These are phyloP conservation scores for Tarsius wallacei DNA, from an alignment of 2,797 vertebrate species.

Conservation along the genomic window DNA sequence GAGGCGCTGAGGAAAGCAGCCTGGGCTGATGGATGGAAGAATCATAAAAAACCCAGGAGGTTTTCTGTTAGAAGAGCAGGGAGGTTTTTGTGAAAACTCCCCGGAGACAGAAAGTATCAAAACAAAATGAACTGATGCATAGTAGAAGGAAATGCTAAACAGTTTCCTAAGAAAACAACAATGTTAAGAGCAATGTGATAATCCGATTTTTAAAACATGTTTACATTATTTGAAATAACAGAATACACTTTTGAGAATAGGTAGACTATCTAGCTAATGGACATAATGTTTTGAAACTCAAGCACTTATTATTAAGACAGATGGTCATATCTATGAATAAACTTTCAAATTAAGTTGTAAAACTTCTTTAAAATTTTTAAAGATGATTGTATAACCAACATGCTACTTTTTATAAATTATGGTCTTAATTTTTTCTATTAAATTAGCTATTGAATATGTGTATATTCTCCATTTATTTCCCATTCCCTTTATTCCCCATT, in stretches of 20 bases:
- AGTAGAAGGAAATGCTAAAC: neutral
- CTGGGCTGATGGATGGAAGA: neutral
- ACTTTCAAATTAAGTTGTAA: neutral
- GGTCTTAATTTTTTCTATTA: neutral
- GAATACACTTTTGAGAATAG: neutral
- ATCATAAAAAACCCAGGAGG: neutral
- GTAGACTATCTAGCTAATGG: neutral
- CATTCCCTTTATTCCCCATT: neutral
- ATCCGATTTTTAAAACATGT: no score
- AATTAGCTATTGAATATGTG: neutral
- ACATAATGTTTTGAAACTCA: neutral
- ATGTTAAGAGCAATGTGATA: neutral
- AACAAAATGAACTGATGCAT: neutral
- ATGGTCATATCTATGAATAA: neutral
- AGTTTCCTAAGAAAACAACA: neutral
- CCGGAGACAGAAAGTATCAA: slow-evolving; percentile 11
- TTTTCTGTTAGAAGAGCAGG: neutral
- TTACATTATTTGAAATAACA: neutral
- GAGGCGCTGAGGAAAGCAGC: neutral
- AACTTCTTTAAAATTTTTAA: neutral
- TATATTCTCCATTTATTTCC: neutral
- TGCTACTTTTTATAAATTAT: neutral
- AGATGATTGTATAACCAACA: neutral
- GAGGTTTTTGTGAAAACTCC: neutral
- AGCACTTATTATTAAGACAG: neutral